Evolutionary conservation across 1,140 invertebrate genomes (phyloP).

Genomic region (Ganaspis sp.): DNA sequence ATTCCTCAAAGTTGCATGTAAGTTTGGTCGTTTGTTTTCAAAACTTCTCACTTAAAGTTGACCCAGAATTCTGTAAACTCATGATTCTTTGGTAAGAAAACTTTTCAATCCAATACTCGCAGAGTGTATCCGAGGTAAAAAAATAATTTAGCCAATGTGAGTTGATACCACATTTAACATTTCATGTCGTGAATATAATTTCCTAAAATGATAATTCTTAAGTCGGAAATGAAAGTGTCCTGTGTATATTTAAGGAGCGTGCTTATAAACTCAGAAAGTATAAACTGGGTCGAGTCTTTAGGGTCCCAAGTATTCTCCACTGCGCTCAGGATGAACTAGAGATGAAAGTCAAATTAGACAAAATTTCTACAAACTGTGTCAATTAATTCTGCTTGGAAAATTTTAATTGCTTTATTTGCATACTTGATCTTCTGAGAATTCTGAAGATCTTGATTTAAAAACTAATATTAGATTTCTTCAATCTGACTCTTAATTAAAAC

Average conservation of each 20-base stretch:
- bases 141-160: neutral
- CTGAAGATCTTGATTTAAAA: neutral
- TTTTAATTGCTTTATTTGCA: conserved; percentile 31
- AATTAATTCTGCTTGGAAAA: conserved; percentile 18
- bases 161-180: neutral
- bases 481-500: neutral
- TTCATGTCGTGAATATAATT: neutral
- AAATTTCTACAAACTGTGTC: conserved; percentile 10
- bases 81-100: neutral
- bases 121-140: neutral
- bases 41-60: neutral
- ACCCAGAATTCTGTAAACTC: neutral
- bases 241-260: conserved; percentile 27
- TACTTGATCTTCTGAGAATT: conserved; percentile 2
- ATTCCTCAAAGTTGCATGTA: neutral
- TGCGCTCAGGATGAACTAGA: neutral
- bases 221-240: conserved; percentile 22
- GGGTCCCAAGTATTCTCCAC: conserved; percentile 13
- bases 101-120: neutral
- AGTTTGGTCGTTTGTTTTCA: neutral
- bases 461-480: neutral
- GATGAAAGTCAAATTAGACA: conserved; percentile 27
- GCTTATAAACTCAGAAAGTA: conserved; percentile 20
- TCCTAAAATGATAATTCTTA: conserved; percentile 27
- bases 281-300: conserved; percentile 16